phyloP scores from a whole-genome alignment of 2,888 invertebrate species.

The Colletes collaris region DNA sequence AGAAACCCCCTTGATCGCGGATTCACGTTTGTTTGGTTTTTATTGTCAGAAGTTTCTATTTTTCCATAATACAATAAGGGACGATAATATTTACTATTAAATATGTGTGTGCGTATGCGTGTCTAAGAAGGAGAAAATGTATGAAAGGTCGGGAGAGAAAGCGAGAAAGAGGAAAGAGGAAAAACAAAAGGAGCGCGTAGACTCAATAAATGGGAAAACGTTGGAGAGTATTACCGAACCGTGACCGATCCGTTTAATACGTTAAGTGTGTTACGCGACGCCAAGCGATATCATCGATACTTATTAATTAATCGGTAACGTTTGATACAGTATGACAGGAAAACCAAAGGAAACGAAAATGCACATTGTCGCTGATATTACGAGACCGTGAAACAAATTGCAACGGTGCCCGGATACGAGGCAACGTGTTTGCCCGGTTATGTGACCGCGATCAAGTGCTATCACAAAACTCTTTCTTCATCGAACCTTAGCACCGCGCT shows the following conservation, averaged over 20 bases:
- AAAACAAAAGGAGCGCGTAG: neutral
- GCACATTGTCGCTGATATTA: neutral
- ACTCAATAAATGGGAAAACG: neutral
- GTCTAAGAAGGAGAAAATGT: slow-evolving; percentile 18
- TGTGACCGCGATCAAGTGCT: no score
- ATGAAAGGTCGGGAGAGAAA: neutral
- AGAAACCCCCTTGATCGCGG: slow-evolving; percentile 67
- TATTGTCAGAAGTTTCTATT: slow-evolving; percentile 83
- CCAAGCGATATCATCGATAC: slow-evolving; percentile 67
- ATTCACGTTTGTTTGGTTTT: slow-evolving; percentile 83
- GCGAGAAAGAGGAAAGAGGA: neutral
- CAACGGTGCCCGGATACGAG: neutral
- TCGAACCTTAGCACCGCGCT: no score
- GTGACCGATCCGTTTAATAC: slow-evolving; percentile 63
- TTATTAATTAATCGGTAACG: slow-evolving; percentile 61
- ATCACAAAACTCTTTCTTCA: no score
- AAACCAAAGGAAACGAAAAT: neutral
- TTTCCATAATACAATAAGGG: slow-evolving; percentile 82
- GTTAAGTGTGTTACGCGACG: slow-evolving; percentile 62
- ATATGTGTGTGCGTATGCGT: slow-evolving; percentile 52
- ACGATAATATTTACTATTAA: slow-evolving; percentile 81
- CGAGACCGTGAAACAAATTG: slow-evolving; percentile 8
- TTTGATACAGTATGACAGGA: neutral
- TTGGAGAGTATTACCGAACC: slow-evolving; percentile 43
- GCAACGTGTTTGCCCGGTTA: no score